Base-by-base conservation (phyloP, 1,140 invertebrate species). In the Drosophila athabasca region DNA sequence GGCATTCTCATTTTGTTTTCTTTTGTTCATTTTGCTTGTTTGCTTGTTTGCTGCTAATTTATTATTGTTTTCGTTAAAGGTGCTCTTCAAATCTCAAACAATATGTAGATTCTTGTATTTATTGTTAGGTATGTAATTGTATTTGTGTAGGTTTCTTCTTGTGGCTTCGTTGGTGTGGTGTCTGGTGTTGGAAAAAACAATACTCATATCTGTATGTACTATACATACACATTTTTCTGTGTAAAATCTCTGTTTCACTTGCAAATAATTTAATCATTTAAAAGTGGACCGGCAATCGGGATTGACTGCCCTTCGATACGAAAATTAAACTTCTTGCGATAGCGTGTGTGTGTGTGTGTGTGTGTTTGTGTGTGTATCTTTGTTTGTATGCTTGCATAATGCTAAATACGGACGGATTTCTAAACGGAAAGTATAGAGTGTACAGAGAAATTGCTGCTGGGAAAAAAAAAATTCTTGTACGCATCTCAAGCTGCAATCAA, bases 361-460 rank as follows among this genome's bases (percentile, higher is more conserved):
- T 76, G 55, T 76, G 43, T 75, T 64, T 61, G 49, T 26, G 31
- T 61, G 51, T 62, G 44, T 67, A 49, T 53, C 50, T 75, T 53
- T 39, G 44, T 77, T 29, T 73, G 50, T 64, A 44, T 69, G 59
- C 50, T 48, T 72, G 46, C 76, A 81, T 83, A 79, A 84, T 79
- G 70, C 83, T 87, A 88, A 79, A 68, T 88, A 79, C 83, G 83
- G 83, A 88, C 83, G 83, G 83, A 88, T 88, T 88, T 83, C 68
- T 88, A 88, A 87, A 89, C 66, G 62, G 70, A 87, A 87, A 78
- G 62, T 58, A 87, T 45, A 58, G 55, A 73, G 64, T 87, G 53
- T 85, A 52, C 59, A 66, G 53, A 85, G 58, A 85, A 85, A 66
- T 68, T 59, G 71, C 49, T 58, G 43, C 53, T 43, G 67, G 70